Evolutionary conservation across 2,888 invertebrate genomes (phyloP).

Genomic region (Halocaridina rubra): DNA sequence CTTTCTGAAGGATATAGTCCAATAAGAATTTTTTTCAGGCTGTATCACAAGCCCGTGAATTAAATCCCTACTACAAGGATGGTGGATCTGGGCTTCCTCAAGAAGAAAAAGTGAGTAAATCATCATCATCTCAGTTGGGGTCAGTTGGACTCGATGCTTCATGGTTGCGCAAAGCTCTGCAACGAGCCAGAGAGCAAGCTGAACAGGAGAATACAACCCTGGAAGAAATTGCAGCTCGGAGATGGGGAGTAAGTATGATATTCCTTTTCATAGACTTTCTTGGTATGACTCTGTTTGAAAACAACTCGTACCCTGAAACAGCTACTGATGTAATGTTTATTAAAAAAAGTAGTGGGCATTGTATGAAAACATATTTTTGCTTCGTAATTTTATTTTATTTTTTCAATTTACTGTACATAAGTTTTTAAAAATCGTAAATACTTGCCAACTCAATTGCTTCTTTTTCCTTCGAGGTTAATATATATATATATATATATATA

Average conservation of each 20-base stretch:
- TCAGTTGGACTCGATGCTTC: constrained; percentile 20
- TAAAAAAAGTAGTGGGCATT: too few relatives aligned
- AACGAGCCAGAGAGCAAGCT: constrained; percentile 73
- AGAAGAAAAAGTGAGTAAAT: constrained; percentile 67
- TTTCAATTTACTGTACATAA: too few relatives aligned
- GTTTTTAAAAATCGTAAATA: too few relatives aligned
- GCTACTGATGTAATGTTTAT: too few relatives aligned
- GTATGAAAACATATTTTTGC: too few relatives aligned
- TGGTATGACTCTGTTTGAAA: too few relatives aligned
- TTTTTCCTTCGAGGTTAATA: too few relatives aligned
- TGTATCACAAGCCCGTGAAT: constrained; percentile 79
- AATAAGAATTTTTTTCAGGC: constrained; percentile 70
- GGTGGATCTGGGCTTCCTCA: constrained; percentile 86
- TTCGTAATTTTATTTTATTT: too few relatives aligned
- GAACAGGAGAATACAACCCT: constrained; percentile 71
- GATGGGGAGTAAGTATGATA: constrained; percentile 72
- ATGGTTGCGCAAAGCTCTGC: constrained; percentile 73
- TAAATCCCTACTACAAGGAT: constrained; percentile 93
- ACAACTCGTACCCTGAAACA: too few relatives aligned
- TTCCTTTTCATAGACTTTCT: too few relatives aligned
- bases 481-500: neutral
- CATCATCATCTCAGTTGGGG: neutral
- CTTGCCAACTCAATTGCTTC: too few relatives aligned
- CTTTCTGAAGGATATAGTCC: too few relatives aligned
- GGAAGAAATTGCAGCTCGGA: constrained; percentile 73